Conservation (phyloP, 2,888 invertebrate genomes). For the Trachelus tabidus region DNA sequence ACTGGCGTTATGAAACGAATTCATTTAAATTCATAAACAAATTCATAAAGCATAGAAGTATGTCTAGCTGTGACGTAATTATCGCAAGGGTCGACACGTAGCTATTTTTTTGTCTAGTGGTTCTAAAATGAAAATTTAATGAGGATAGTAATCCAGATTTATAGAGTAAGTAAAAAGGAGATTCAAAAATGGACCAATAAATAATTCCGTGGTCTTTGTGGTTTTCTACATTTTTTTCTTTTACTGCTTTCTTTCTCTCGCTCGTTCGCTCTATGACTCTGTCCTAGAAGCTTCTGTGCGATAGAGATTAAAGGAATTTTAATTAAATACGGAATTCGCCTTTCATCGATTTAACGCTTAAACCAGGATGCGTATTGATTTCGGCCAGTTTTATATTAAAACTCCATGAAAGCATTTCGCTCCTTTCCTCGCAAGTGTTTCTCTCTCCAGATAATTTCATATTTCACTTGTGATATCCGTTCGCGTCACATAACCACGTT, state of each 20-base stretch:
- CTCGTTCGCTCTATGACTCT: neutral
- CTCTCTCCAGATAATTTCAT: neutral
- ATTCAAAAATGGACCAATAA: neutral
- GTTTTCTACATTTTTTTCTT: neutral
- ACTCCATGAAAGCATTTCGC: neutral
- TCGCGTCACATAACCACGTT: too few species aligned
- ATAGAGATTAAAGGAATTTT: neutral
- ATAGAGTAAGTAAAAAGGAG: neutral
- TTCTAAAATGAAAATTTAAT: neutral
- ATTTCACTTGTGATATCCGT: neutral
- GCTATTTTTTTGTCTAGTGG: neutral
- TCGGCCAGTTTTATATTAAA: neutral
- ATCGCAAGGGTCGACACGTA: neutral
- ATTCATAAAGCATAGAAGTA: neutral
- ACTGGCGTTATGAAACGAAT: neutral
- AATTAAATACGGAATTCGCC: constrained; percentile 6
- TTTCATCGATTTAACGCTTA: constrained; percentile 16
- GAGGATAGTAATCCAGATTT: neutral
- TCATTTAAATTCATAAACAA: neutral
- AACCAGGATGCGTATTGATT: neutral
- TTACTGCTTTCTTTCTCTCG: neutral
- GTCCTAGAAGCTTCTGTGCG: neutral
- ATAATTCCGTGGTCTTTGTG: neutral
- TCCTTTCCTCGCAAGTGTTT: neutral
- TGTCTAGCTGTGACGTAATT: neutral